phyloP scores from a whole-genome alignment of 2,113 vertebrate genomes.

The Malurus melanocephalus region DNA sequence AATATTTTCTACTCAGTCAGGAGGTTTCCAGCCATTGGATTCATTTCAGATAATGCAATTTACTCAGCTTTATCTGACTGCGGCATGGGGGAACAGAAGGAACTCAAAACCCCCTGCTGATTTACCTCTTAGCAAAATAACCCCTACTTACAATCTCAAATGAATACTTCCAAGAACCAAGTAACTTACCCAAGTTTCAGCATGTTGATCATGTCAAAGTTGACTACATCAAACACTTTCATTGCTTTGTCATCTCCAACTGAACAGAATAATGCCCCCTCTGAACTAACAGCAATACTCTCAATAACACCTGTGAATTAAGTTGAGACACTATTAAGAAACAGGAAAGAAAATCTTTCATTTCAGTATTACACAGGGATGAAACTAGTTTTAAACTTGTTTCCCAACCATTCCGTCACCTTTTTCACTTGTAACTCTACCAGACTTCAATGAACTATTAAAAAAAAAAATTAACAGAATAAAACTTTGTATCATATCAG shows the following conservation, averaged over 20 bases:
- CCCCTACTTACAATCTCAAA: not conserved
- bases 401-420: not conserved
- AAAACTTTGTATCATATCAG: not conserved
- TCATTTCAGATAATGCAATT: not conserved
- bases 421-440: not conserved
- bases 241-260: conserved; percentile 97
- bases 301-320: conserved; percentile 86
- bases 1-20: not conserved
- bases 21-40: not conserved
- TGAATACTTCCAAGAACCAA: not conserved
- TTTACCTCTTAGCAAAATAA: not conserved
- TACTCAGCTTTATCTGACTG: not conserved
- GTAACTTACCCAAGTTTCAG: conserved; percentile 89
- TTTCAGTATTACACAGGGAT: not conserved
- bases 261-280: conserved; percentile 91
- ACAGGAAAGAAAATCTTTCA: not conserved
- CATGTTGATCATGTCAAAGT: conserved; percentile 99
- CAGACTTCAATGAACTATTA: not conserved
- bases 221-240: conserved; percentile 98
- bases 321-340: not conserved
- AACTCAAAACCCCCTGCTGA: not conserved
- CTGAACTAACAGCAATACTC: conserved; percentile 88
- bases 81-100: too few relatives aligned
- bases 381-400: not conserved
- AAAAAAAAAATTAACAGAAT: not conserved